A percentile compares a stretch with the other conserved stretches of the same genome.
Conservation (phyloP, 2,797 vertebrate species). For the Limnodromus scolopaceus region DNA sequence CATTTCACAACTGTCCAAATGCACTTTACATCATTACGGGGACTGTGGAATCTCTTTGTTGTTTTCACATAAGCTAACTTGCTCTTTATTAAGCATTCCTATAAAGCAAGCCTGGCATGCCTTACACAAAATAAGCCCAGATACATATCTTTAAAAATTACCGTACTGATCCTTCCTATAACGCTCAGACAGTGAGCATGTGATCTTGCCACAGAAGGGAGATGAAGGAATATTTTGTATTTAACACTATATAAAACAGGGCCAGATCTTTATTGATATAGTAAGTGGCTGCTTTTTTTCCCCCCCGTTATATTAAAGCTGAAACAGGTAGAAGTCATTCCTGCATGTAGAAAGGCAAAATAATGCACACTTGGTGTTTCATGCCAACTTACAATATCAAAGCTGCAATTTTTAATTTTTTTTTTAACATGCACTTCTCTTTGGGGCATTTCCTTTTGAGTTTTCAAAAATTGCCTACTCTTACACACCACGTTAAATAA, state of each 20-base stretch:
- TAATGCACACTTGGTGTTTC: not conserved
- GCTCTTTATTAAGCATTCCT: not conserved
- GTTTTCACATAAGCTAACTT: not conserved
- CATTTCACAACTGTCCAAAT: not conserved
- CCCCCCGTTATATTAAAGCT: not conserved
- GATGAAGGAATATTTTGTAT: not conserved
- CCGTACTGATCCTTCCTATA: not conserved
- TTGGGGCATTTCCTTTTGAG: not conserved
- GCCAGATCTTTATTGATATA: not conserved
- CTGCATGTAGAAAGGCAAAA: not conserved
- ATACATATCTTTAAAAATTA: not conserved
- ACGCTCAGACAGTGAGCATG: not conserved
- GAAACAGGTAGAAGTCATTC: not conserved
- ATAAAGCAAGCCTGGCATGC: not conserved
- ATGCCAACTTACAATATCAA: not conserved
- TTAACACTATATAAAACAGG: not conserved
- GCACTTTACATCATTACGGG: not conserved
- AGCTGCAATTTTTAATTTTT: accelerated
- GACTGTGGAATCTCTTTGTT: not conserved
- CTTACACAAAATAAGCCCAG: not conserved
- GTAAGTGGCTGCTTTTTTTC: not conserved
- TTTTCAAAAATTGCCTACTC: not conserved
- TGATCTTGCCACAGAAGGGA: not conserved
- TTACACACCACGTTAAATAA: not conserved
- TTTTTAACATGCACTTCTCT: not conserved